Evolutionary conservation across 2,113 vertebrate genomes (phyloP).

Genomic region (Cheilinus undulatus): DNA sequence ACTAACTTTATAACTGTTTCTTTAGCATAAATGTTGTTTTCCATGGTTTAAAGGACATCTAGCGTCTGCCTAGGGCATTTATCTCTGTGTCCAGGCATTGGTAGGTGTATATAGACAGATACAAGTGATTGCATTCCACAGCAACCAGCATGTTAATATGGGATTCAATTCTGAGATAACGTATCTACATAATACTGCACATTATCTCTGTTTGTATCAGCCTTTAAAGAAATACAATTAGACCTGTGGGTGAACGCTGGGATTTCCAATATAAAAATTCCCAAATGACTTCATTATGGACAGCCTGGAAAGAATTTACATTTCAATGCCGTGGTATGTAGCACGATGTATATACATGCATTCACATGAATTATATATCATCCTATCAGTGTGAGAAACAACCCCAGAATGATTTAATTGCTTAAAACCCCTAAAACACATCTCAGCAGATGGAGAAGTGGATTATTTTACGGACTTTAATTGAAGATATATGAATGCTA

Average conservation of each 20-base stretch:
- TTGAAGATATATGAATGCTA: not conserved
- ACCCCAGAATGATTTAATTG: constrained; percentile 26
- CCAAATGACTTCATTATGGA: constrained; percentile 61
- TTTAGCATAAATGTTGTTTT: not conserved
- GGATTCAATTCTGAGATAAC: constrained; percentile 5
- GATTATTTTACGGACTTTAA: not conserved
- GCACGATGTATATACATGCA: constrained; percentile 29
- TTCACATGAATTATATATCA: constrained; percentile 61
- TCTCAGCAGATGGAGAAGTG: not conserved
- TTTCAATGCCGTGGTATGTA: constrained; percentile 39
- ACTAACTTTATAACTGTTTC: not conserved
- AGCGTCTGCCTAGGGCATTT: not conserved
- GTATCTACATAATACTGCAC: not conserved
- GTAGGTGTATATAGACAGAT: not conserved
- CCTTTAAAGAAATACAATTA: constrained; percentile 47
- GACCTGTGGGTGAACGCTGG: constrained; percentile 18
- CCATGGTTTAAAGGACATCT: not conserved
- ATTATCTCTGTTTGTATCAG: constrained; percentile 16
- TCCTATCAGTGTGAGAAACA: constrained; percentile 20
- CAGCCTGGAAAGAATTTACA: constrained; percentile 56
- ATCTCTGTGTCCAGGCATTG: not conserved
- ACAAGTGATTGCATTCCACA: constrained; percentile 11
- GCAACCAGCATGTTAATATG: constrained; percentile 2
- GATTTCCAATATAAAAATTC: constrained; percentile 54
- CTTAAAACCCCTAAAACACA: constrained; percentile 25